Base-by-base conservation (phyloP, 2,113 vertebrate genomes). In the Oncorhynchus clarkii region DNA sequence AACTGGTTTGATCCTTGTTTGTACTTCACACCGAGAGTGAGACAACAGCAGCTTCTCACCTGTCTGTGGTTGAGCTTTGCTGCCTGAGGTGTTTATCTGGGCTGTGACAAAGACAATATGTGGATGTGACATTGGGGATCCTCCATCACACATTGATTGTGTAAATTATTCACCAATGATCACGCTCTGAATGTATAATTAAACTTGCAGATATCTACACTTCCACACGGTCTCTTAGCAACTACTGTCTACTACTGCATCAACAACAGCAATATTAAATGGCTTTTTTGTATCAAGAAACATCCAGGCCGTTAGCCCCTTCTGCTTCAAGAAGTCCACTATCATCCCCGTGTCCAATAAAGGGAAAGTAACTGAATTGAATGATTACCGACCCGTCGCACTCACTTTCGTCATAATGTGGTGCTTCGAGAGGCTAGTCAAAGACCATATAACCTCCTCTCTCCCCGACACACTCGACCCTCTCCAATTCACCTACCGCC, bases 151-250 rank as follows among this genome's bases (percentile, higher is more conserved):
- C 69, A 67, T 77, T 68, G 51, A 16, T 72, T 78, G 79, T 66
- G 85, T 88, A 86, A 88, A 87, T 89, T 80, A 84, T 89, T 89
- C 84, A 88, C 85, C 75, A 82, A 29, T 81, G 80, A 86, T 91
- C 82, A 85, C 71, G 80, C 90, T 84, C 77, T 82, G 48, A 79
- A 27, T 29, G 80, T 87, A 86, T 89, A 89, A 90, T 92, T 91
- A 91, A 77, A 88, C 85, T 84, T 85, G 89, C 85, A 83, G 60
- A 89, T 79, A 84, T 79, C 27, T 74, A 81, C 83, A 82, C 85
- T 76, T 89, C 86, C 82, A 51, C 31, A 80, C 81, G 78, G 92
- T 91, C 89, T 80, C 91, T 91, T 91, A 93, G 91, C 89, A 93
- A 93, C 92, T 91, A 84, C 59, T 77, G 70, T 80, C 78, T 87